These are phyloP conservation scores for Rhinopomastus cyanomelas DNA, from an alignment of 2,113 vertebrate genomes.

Conservation along the genomic window DNA sequence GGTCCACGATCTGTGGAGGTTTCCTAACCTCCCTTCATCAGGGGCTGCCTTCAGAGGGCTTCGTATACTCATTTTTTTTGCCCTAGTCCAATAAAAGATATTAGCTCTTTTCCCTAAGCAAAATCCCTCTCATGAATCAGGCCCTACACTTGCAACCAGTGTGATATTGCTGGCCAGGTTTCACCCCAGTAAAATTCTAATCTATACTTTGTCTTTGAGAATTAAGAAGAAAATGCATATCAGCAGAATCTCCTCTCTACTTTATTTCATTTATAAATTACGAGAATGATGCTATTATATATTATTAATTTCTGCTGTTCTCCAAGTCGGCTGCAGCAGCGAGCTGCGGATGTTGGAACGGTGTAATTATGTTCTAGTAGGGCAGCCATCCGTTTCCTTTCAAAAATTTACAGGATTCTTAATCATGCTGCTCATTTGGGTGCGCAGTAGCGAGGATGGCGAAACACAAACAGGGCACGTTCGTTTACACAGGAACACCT, in stretches of 20 bases:
- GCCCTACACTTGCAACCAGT: slow-evolving; percentile 70
- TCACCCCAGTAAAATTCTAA: slow-evolving; percentile 81
- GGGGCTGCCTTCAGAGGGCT: slow-evolving; percentile 56
- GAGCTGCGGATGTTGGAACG: slow-evolving; percentile 92
- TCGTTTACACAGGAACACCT: slow-evolving; percentile 99
- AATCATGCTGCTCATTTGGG: slow-evolving; percentile 99
- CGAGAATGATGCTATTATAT: slow-evolving; percentile 97
- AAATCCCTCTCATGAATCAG: slow-evolving; percentile 75
- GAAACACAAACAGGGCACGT: slow-evolving; percentile 98
- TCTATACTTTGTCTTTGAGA: slow-evolving; percentile 83
- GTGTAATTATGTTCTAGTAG: slow-evolving; percentile 99
- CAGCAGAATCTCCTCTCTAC: slow-evolving; percentile 90
- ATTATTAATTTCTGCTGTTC: slow-evolving; percentile 99
- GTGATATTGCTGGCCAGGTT: slow-evolving; percentile 75
- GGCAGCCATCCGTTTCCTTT: slow-evolving; percentile 99
- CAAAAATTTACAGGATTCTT: slow-evolving; percentile 99
- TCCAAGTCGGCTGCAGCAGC: slow-evolving; percentile 84
- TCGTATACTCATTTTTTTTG: slow-evolving; percentile 64
- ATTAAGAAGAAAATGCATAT: slow-evolving; percentile 84
- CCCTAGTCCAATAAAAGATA: slow-evolving; percentile 71
- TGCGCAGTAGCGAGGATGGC: slow-evolving; percentile 89
- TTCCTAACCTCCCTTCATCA: slow-evolving; percentile 40
- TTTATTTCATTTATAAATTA: slow-evolving; percentile 99
- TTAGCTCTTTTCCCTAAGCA: slow-evolving; percentile 73
- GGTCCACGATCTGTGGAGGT: neutral